Base-by-base conservation (phyloP, 1,140 invertebrate genomes). In the Wasmannia auropunctata region DNA sequence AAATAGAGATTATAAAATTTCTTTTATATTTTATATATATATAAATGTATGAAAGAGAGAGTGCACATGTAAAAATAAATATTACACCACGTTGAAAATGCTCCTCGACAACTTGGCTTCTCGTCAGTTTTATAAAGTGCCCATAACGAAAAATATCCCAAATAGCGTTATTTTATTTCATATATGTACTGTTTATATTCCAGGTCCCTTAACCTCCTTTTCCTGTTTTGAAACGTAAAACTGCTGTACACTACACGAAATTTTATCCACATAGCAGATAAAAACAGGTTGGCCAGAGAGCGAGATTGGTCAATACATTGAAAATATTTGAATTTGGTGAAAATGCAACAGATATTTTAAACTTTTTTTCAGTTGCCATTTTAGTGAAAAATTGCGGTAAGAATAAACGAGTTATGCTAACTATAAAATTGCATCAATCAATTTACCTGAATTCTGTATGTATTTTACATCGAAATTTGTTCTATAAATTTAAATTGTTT, bases 121-220 rank as follows among this genome's bases (percentile, higher is more conserved):
- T 77, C 3, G 7, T n/a, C 34, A 11, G 16, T 14, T 63, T 65
- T 31, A 65, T 77, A 34, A 43, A 77, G 31, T 63, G 11, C 37
- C 16, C 6, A 74, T 58, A 60, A 4, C n/a, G 28, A 19, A 63
- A 77, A 43, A 43, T 60, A 76, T 63, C 4, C 16, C 37, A 43
- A 62, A 62, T 77, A 63, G 63, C 10, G 40, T 31, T 62, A 76
- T n/a, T 77, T 40, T 63, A 46, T 77, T 77, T 77, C 40, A 77
- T 34, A 77, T 10, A n/a, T 40, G 19, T 31, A n/a, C 31, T 74
- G 58, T 43, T 28, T 43, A 72, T 76, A 22, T 62, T 63, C 19
- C 14, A 31, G 11, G 10, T 63, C 16, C 2, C 16, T 31, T 62
- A 76, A 43, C 19, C 37, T 43, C 10, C 28, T 65, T 77, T 63